phyloP scores from a whole-genome alignment of 2,888 invertebrate species.

The Cosmia trapezina region DNA sequence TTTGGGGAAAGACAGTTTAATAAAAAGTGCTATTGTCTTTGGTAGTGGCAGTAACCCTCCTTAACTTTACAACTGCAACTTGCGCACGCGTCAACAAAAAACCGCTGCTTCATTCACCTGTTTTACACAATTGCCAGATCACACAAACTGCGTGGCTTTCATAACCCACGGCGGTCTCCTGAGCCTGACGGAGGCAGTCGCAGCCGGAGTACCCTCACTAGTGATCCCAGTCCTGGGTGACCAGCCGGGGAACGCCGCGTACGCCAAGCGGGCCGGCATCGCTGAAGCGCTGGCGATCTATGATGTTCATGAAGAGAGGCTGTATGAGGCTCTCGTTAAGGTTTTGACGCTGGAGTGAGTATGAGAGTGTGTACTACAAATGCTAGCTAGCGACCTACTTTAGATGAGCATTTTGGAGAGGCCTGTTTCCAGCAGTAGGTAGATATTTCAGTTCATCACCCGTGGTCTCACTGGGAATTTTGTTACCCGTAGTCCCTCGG shows the following conservation, averaged over 20 bases:
- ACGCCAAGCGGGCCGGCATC: conserved; percentile 71
- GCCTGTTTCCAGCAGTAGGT: background rate
- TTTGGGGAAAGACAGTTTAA: too few species aligned
- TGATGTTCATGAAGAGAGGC: conserved; percentile 81
- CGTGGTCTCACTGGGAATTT: too few species aligned
- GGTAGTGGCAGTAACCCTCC: too few species aligned
- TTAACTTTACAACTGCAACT: too few species aligned
- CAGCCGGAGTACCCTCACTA: conserved; percentile 88
- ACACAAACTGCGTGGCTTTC: conserved; percentile 90
- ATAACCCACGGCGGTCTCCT: conserved; percentile 89
- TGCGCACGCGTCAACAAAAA: too few species aligned
- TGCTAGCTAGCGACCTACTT: background rate
- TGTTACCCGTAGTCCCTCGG: too few species aligned
- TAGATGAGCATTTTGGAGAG: background rate
- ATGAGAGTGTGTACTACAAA: background rate
- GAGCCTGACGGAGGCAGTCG: conserved; percentile 88
- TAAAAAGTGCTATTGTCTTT: too few species aligned
- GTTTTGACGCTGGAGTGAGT: conserved; percentile 85
- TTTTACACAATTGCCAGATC: conserved; percentile 82
- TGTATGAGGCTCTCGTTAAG: conserved; percentile 80
- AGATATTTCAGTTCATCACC: background rate
- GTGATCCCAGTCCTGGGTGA: conserved; percentile 90
- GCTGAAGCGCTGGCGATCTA: conserved; percentile 82
- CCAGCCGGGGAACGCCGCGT: conserved; percentile 82
- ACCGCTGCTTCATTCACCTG: background rate